Conservation (phyloP, 2,797 vertebrate species). For the Melanotaenia pygmaea region DNA sequence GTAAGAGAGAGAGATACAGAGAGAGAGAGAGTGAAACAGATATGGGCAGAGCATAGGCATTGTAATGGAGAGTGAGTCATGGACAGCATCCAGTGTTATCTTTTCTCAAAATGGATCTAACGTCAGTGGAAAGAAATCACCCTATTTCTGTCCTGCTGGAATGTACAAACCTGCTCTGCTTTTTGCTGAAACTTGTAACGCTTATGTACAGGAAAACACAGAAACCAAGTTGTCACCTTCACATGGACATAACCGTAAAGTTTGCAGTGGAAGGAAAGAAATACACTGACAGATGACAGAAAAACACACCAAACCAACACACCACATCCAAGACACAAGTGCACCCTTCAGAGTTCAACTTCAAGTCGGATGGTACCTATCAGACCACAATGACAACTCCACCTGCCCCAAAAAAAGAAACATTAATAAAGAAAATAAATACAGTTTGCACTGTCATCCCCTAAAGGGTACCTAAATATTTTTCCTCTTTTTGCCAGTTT, state of each 20-base stretch:
- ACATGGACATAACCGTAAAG: not conserved
- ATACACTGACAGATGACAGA: not conserved
- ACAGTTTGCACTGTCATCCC: constrained; percentile 37
- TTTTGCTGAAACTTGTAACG: constrained; percentile 34
- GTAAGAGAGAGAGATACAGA: constrained; percentile 22
- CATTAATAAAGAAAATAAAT: constrained; percentile 32
- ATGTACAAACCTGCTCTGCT: constrained; percentile 13
- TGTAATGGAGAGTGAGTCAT: constrained; percentile 46
- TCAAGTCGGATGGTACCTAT: constrained; percentile 43
- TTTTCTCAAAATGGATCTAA: constrained; percentile 60
- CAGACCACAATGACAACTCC: constrained; percentile 30
- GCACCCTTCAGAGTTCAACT: constrained; percentile 21
- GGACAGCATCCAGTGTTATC: constrained; percentile 48
- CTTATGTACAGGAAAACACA: constrained; percentile 42
- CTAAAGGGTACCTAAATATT: constrained; percentile 22
- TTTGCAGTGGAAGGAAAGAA: too few relatives aligned
- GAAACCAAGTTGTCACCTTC: constrained; percentile 2
- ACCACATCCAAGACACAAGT: constrained; percentile 23
- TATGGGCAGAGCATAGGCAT: constrained; percentile 45
- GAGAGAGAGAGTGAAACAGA: constrained; percentile 45
- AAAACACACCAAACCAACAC: not conserved
- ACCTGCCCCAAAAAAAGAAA: constrained; percentile 22
- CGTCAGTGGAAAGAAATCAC: constrained; percentile 52
- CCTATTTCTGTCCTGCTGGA: constrained; percentile 24
- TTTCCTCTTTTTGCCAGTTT: constrained; percentile 28